A percentile compares a stretch with the other conserved stretches of the same genome.
phyloP scores from a whole-genome alignment of 2,113 vertebrate species.

The Solea senegalensis region DNA sequence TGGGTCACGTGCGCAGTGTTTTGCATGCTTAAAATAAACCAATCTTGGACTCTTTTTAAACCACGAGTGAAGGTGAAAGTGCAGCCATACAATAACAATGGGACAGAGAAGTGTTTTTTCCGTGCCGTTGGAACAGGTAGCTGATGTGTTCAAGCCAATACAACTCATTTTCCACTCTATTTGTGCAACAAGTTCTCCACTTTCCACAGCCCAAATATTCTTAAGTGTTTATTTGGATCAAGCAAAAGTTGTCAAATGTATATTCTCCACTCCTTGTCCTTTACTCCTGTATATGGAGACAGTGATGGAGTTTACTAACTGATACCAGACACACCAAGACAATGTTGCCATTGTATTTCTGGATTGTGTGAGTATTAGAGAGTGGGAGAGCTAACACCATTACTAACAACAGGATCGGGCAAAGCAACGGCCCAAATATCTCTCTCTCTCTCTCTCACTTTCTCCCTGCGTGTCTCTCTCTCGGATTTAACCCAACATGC shows the following conservation, averaged over 20 bases:
- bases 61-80: constrained; percentile 27
- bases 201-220: constrained; percentile 34
- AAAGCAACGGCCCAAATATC: constrained; percentile 38
- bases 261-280: constrained; percentile 40
- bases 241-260: constrained; percentile 25
- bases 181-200: constrained; percentile 36
- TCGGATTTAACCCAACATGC: constrained; percentile 58
- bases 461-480: constrained; percentile 33
- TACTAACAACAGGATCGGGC: constrained; percentile 68
- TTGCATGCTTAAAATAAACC: constrained; percentile 27
- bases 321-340: constrained; percentile 32
- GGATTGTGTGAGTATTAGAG: constrained; percentile 38
- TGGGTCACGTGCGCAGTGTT: constrained; percentile 13
- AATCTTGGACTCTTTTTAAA: constrained; percentile 31
- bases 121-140: constrained; percentile 24
- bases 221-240: constrained; percentile 34
- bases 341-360: constrained; percentile 38
- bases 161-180: constrained; percentile 39
- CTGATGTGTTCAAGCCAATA: constrained; percentile 35
- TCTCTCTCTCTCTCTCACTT: constrained; percentile 29
- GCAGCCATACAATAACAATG: constrained; percentile 26
- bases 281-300: constrained; percentile 33
- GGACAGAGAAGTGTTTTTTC: constrained; percentile 32
- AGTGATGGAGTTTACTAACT: constrained; percentile 55
- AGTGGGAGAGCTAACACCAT: constrained; percentile 1